Conservation (phyloP, 2,113 vertebrate genomes). For the Sphaerodactylus townsendi region DNA sequence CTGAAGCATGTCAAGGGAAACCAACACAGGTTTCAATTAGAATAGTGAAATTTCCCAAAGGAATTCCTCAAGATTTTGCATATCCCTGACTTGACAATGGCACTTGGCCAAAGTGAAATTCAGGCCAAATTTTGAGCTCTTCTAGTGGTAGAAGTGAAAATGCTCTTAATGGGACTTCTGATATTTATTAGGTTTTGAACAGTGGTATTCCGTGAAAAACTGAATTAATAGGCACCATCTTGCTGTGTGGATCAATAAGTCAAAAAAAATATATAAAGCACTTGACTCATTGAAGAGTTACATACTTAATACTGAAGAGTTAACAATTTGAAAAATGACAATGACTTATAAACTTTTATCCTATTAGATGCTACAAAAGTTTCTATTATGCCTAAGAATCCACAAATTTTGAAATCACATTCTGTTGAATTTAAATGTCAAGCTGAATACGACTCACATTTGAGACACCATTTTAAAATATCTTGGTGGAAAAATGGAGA, state of each 20-base stretch:
- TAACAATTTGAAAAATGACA: not conserved
- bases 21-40: no score
- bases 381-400: slow-evolving; percentile 76
- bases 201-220: not conserved
- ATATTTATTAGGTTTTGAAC: no score
- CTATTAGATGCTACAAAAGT: slow-evolving; percentile 88
- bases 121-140: no score
- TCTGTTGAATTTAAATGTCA: slow-evolving; percentile 84
- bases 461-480: slow-evolving; percentile 83
- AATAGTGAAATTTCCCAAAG: no score
- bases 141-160: no score
- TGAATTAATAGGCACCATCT: not conserved
- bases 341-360: not conserved
- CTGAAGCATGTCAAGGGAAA: no score
- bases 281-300: not conserved
- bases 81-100: not conserved
- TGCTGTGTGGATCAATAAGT: not conserved
- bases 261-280: not conserved
- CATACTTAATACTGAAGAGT: no score
- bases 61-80: not conserved
- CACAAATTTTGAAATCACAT: slow-evolving; percentile 79
- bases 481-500: slow-evolving; percentile 87
- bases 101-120: not conserved
- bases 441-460: slow-evolving; percentile 83
- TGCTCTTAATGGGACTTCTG: not conserved